Evolutionary conservation across 2,888 invertebrate genomes (phyloP), one percentile per base, ranked within the genome.

Genomic region (Drosophila rellima): DNA sequence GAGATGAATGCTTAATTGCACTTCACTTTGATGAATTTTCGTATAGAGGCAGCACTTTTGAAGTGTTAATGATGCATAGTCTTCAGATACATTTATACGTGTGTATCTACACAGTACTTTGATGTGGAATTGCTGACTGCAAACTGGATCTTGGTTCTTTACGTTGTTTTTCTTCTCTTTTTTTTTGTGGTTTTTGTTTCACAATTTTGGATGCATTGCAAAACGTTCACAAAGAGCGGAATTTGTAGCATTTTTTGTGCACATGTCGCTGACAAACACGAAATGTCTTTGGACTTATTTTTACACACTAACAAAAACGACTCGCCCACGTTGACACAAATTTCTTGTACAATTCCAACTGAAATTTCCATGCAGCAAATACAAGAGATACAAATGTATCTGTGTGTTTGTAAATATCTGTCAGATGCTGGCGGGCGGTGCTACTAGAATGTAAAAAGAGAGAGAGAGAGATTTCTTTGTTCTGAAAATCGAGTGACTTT

Each of bases 241-340:
- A 83, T 74, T 67, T 52, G 64, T 59, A 60, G 48, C 60, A 61
- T 75, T 70, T 48, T 47, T 47, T 47, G 51, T 65, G 65, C 72
- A 76, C 61, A 78, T 69, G 59, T 50, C 64, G 60, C 37, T 50
- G 67, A 69, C 65, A 62, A 73, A 64, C 61, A 71, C 56, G 26
- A 80, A 81, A 84, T 78, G 61, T 57, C 63, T 71, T 78, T 70
- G 45, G 64, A 64, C 70, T 73, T 82, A 79, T 85, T 85, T 81
- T 79, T 73, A 66, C 39, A 64, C 68, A 57, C 67, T 50, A 64
- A 76, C 70, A 75, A 80, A 76, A 67, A 59, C 54, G 37, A 51
- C 70, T 80, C 83, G 82, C 82, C 82, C 86, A 82, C 82, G 86
- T 82, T 82, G 82, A 80, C 86, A 82, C 83, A 80, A 80, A 74